Base-by-base conservation (phyloP, 2,888 invertebrate species). In the Aspidapion aeneum region DNA sequence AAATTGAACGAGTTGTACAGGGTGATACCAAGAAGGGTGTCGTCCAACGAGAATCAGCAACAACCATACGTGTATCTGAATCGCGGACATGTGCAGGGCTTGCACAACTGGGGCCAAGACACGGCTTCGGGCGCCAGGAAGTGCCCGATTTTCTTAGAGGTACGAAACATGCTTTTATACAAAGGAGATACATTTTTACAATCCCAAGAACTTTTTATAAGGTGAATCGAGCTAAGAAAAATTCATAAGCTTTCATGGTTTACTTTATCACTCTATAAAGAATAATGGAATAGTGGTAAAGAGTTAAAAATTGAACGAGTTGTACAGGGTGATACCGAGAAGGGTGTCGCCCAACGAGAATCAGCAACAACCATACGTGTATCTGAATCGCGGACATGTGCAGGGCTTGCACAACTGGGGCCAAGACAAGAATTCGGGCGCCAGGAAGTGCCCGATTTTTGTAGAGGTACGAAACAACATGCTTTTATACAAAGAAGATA, bases 281-380 rank as follows among this genome's bases (percentile, higher is more conserved):
- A n/a, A n/a, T n/a, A n/a, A n/a, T n/a, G n/a, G n/a, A n/a, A n/a
- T n/a, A n/a, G n/a, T n/a, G n/a, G n/a, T n/a, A n/a, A n/a, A n/a
- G n/a, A n/a, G n/a, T n/a, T n/a, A n/a, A n/a, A n/a, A n/a, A n/a
- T n/a, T n/a, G n/a, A n/a, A n/a, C n/a, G n/a, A n/a, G n/a, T n/a
- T n/a, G n/a, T n/a, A n/a, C n/a, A n/a, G n/a, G n/a, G 97, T 99
- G 57, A 95, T 99, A 78, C 98, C 99, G 66, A 89, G 96, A 74
- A 90, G 90, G 82, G 87, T 91, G 71, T 86, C 86, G 57, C 86
- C 85, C 68, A n/a, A n/a, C 68, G 79, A n/a, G n/a, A n/a, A n/a
- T n/a, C n/a, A n/a, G n/a, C n/a, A n/a, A n/a, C 93, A 94, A 82
- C 98, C 98, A 69, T 98, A 96, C 82, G 97, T 98, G 60, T 98